Conservation (phyloP, 2,797 vertebrate species). For the Melanogrammus aeglefinus region DNA sequence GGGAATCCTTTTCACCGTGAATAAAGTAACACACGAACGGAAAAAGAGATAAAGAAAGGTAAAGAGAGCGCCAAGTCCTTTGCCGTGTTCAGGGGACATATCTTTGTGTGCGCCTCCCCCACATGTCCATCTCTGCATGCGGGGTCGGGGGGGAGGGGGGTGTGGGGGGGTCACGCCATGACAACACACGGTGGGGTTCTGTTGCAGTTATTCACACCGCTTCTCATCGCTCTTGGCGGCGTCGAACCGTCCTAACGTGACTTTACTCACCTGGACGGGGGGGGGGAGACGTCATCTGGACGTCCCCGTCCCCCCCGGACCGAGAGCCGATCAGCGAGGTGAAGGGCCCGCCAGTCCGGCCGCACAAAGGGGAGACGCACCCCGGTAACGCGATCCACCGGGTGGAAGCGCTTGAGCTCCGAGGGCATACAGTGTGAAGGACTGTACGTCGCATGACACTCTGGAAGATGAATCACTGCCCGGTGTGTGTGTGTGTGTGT, state of each 20-base stretch:
- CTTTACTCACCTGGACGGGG: conserved; percentile 49
- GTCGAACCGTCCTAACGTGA: conserved; percentile 42
- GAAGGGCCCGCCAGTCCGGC: conserved; percentile 47
- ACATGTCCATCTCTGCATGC: neutral
- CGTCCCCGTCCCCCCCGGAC: conserved; percentile 46
- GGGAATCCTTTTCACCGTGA: conserved; percentile 41
- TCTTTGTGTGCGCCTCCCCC: neutral
- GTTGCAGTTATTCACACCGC: conserved; percentile 35
- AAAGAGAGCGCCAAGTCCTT: conserved; percentile 13
- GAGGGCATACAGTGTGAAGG: conserved; percentile 42
- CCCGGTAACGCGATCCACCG: conserved; percentile 47
- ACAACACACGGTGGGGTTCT: conserved; percentile 36
- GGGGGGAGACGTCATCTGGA: too few relatives aligned
- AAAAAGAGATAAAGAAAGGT: conserved; percentile 34
- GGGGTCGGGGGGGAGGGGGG: too few relatives aligned
- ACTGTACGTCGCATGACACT: conserved; percentile 37
- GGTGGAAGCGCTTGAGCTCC: conserved; percentile 52
- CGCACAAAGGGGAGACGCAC: conserved; percentile 57
- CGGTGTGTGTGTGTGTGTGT: neutral
- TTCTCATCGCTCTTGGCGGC: conserved; percentile 64
- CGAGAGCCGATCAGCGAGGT: conserved; percentile 53
- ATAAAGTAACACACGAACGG: conserved; percentile 35
- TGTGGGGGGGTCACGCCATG: conserved; percentile 28
- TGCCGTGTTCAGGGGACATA: conserved; percentile 33
- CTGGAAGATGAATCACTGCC: neutral